These are phyloP conservation scores for Cebuella pygmaea DNA, from an alignment of 2,797 vertebrate species.

Conservation along the genomic window DNA sequence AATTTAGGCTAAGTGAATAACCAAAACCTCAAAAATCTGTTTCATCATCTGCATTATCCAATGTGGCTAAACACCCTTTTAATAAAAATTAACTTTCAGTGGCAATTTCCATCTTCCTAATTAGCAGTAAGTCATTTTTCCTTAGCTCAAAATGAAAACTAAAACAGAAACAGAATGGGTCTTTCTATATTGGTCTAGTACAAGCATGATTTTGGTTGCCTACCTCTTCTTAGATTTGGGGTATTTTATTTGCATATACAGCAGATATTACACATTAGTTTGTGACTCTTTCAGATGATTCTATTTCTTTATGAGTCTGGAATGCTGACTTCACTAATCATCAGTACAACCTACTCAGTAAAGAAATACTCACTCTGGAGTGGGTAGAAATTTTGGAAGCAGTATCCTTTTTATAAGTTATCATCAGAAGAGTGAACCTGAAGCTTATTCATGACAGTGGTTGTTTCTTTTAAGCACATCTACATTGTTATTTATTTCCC, in stretches of 20 bases:
- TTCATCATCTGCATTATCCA: not conserved
- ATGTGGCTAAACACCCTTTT: not conserved
- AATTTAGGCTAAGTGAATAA: slow-evolving; percentile 22
- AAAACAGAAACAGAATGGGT: not conserved
- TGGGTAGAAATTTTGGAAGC: not conserved
- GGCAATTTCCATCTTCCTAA: not conserved
- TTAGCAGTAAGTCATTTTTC: not conserved
- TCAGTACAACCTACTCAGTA: not conserved
- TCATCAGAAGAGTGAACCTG: not conserved
- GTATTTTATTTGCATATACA: not conserved
- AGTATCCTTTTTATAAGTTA: not conserved
- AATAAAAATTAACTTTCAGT: not conserved
- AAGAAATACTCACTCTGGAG: not conserved
- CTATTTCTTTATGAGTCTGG: not conserved
- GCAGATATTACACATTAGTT: not conserved
- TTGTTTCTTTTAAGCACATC: not conserved
- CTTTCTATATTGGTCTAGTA: not conserved
- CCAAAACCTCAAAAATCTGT: not conserved
- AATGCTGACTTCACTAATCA: not conserved
- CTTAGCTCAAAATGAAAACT: slow-evolving; percentile 2
- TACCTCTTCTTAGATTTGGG: not conserved
- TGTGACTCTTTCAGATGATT: not conserved
- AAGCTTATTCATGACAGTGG: not conserved
- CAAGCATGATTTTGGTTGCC: not conserved
- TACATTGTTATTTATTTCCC: not conserved